Conservation (phyloP, 2,113 vertebrate genomes). For the Atrichornis clamosus region DNA sequence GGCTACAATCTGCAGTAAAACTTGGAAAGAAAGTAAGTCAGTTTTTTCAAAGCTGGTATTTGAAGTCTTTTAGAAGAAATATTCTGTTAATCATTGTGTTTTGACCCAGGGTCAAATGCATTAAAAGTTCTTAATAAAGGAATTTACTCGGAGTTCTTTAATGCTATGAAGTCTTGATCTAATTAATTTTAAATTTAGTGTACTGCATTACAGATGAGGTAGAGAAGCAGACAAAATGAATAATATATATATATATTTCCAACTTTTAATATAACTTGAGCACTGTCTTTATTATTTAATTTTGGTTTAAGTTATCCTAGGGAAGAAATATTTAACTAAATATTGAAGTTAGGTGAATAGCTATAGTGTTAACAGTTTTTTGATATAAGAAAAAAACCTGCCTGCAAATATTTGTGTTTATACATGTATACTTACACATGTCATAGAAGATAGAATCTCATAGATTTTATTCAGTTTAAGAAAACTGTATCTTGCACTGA, state of each 20-base stretch:
- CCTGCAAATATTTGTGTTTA: not conserved
- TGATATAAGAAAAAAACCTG: not conserved
- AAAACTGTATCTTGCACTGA: not conserved
- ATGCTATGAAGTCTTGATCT: not conserved
- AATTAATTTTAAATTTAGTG: not conserved
- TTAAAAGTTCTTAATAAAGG: not conserved
- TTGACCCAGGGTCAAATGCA: not conserved
- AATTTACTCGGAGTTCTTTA: not conserved
- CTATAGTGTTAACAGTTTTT: not conserved
- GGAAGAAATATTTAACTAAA: not conserved
- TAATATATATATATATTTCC: not conserved
- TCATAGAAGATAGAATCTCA: not conserved
- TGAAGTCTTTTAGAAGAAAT: not conserved
- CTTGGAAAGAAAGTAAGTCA: not conserved
- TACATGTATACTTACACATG: not conserved
- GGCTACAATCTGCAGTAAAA: not conserved
- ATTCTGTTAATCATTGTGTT: not conserved
- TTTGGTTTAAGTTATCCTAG: not conserved
- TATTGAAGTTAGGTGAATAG: not conserved
- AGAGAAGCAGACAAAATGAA: not conserved
- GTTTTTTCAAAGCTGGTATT: not conserved
- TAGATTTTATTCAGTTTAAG: not conserved
- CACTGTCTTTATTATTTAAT: not conserved
- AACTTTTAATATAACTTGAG: not conserved
- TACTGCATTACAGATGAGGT: not conserved